Conservation (phyloP, 2,797 vertebrate species). For the Hozukius guyotensis region DNA sequence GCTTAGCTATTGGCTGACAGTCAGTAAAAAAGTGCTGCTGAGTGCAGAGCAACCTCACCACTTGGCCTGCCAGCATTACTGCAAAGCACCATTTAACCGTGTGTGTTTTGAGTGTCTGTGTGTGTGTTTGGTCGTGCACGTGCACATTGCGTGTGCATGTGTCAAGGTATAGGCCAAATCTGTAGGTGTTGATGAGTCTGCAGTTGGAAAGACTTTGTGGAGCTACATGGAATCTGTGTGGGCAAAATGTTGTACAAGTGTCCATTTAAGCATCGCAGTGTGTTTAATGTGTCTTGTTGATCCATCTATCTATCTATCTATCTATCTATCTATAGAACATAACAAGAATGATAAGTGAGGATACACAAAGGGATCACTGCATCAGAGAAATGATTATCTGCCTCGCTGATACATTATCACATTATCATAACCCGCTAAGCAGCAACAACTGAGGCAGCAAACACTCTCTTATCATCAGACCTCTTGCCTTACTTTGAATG, state of each 20-base stretch:
- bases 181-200: conserved; percentile 56
- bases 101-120: neutral
- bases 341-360: neutral
- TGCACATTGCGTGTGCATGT: neutral
- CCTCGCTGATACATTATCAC: conserved; percentile 16
- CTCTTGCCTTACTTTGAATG: neutral
- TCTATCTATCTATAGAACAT: neutral
- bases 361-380: neutral
- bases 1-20: conserved; percentile 41
- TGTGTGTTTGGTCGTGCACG: neutral
- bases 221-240: conserved; percentile 33
- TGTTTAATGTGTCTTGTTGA: neutral
- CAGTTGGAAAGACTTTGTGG: conserved; percentile 35
- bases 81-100: conserved; percentile 54
- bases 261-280: neutral
- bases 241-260: neutral
- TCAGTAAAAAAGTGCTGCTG: conserved; percentile 31
- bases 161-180: conserved; percentile 41
- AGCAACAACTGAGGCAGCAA: neutral
- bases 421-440: neutral
- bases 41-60: conserved; percentile 52
- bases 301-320: neutral
- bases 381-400: conserved; percentile 11
- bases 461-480: neutral
- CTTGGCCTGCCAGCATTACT: conserved; percentile 44